Base-by-base conservation (phyloP, 2,888 invertebrate species). In the Oscheius sp. region DNA sequence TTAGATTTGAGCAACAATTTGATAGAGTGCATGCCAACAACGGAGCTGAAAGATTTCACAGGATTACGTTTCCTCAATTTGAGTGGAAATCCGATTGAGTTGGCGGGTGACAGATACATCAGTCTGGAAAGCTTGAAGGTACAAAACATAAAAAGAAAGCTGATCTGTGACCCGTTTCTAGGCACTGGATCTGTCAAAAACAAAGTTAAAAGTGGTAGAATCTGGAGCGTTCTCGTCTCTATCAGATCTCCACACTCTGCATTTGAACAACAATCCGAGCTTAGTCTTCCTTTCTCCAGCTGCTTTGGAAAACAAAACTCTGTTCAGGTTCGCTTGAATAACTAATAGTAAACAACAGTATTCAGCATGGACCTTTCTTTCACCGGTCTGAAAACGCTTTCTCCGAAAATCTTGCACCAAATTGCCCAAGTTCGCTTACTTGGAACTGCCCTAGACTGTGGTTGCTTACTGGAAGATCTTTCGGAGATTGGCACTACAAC, bases 141-240 rank as follows among this genome's bases (percentile, higher is more conserved):
- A 70, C 11, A 58, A 11, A 5, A 58, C 21, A n/a, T 21, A 21
- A n/a, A 2, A 55, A 29, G 21, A 21, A 21, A 21, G 21, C 21
- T 21, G 21, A 21, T 21, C 47, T 50, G 10, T 47, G 9, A 33
- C 11, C 4, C 2, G 2, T 3, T 62, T 63, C 60, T 33, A 77
- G 75, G 62, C 75, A 33, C 70, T 80, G 10, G 75, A 77, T 37
- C 29, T 80, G 1, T 66, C 73, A 3, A 62, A 71, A 32, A 76
- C 77, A 48, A 63, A 60, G 32, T n/a, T 79, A 13, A 50, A 51
- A 10, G 73, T 76, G 0, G 71, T 80, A 1, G 80, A 79, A 77
- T 74, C 78, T 9, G 80, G 80, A 55, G 77, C 80, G 0, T 77
- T 80, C 50, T 58, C 72, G 2, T 75, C 63, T 53, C 48, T 77